Percentiles rank a stretch among this genome's conserved stretches.
Evolutionary conservation across 2,113 vertebrate species (phyloP).

Genomic region (Ceyx cyanopectus): DNA sequence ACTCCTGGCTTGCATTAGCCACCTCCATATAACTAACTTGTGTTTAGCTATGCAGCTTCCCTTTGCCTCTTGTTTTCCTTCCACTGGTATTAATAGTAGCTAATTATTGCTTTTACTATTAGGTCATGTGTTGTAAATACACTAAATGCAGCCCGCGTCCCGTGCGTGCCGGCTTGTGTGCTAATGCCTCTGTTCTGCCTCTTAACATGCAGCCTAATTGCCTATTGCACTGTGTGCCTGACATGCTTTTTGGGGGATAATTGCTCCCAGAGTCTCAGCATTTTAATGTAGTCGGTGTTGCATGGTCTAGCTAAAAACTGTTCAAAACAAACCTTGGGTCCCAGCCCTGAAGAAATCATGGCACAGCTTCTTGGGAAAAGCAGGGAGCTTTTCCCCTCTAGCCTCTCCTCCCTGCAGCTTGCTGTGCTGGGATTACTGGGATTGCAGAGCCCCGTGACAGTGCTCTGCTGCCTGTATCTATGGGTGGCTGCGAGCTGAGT

Average conservation of each 20-base stretch:
- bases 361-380: not conserved
- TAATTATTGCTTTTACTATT: conserved; percentile 65
- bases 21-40: not conserved
- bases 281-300: not conserved
- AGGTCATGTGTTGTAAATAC: conserved; percentile 54
- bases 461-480: not conserved
- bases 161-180: not conserved
- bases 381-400: not conserved
- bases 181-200: conserved; percentile 33
- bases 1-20: not conserved
- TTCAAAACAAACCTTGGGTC: not conserved
- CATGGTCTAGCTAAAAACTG: not conserved
- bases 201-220: conserved; percentile 48
- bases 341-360: not conserved
- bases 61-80: not conserved
- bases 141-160: not conserved
- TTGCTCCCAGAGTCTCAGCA: conserved; percentile 43
- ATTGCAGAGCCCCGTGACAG: not conserved
- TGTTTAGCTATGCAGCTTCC: not conserved
- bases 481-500: not conserved
- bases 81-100: conserved; percentile 45
- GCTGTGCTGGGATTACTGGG: not conserved
- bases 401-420: not conserved
- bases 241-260: conserved; percentile 42
- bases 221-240: not conserved